Evolutionary conservation across 1,140 invertebrate genomes (phyloP), one percentile per base, ranked within the genome.

Genomic region (Hormaphis cornu): DNA sequence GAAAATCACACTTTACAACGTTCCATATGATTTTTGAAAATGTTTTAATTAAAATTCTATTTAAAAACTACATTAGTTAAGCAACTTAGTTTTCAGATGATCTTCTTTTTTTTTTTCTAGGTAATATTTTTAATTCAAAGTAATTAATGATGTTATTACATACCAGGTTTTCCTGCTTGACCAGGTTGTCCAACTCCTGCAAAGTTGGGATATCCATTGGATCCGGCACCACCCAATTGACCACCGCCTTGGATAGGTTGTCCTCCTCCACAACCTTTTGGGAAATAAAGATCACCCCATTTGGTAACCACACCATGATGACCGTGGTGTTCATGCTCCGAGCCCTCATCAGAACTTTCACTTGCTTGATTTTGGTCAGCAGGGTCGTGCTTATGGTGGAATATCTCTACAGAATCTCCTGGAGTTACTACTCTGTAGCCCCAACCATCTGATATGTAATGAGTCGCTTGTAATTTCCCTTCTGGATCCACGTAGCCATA

Each of bases 401-500:
- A 89, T 2, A 89, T 76, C 78, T 89, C 86, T 14, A 89, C 83
- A 0, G 85, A 80, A 70, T 87, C 81, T 37, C 84, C 82, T 0
- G 87, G 84, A 72, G 83, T 81, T 0, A 90, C 83, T 0, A 87
- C 83, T 72, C 88, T 77, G 75, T 89, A 90, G 42, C 88, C 88
- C 80, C 87, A 87, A 48, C 84, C 83, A 77, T 90, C 88, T 59
- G 87, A 87, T 2, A 90, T 79, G 73, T 90, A 91, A 77, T 88
- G 87, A 28, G 86, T 88, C 33, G 84, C 85, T 44, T 83, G 80
- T 3, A 87, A 76, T 71, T 83, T 81, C 22, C 84, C 83, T 50
- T 85, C 82, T 1, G 86, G 83, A 75, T 89, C 86, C 16, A 89
- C 81, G 74, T 86, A 87, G 42, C 88, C 88, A 71, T 89, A 89